Evolutionary conservation across 2,888 invertebrate species (phyloP), one percentile per base, ranked within the genome.

Genomic region (Acanthopleura granulata): DNA sequence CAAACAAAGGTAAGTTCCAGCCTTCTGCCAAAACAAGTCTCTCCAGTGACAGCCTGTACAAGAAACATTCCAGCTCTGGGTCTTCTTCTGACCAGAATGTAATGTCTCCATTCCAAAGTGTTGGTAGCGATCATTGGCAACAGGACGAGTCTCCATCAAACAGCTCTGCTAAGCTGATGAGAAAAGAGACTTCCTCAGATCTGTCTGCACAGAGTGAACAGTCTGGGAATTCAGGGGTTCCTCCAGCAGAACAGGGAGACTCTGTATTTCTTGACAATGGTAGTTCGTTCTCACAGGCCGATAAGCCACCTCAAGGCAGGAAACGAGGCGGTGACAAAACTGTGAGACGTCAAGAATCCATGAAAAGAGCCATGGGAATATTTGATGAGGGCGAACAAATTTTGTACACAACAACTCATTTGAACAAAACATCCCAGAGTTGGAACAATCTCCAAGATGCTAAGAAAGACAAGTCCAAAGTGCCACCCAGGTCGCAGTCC

Each of bases 331-430:
- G 3, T 22, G 66, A 66, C 15, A 66, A 27, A 51, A 14, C 18
- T 30, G 57, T 49, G 27, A 75, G 25, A 16, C 51, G 61, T n/a
- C 25, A 25, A 62, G 57, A 51, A 40, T 73, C 49, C 50, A 71
- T 29, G 69, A 76, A 73, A 72, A 49, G 25, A 61, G 76, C 70
- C 66, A 50, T 49, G 51, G 70, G 72, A 61, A 74, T 40, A 71
- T 75, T 61, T 62, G 72, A 30, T 27, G 77, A 81, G 86, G 51
- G 1, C 1, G 51, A 57, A 29, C 16, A 57, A 29, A 57, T 51
- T 14, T 22, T 50, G 29, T 50, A 27, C 50, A 51, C 51, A 57
- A 18, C 72, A n/a, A 57, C 57, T 16, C 50, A 72, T 16, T 16
- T 72, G 22, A 29, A 57, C 25, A 72, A 50, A 72, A 27, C 50